Conservation (phyloP, 2,888 invertebrate genomes). For the Troides helena region DNA sequence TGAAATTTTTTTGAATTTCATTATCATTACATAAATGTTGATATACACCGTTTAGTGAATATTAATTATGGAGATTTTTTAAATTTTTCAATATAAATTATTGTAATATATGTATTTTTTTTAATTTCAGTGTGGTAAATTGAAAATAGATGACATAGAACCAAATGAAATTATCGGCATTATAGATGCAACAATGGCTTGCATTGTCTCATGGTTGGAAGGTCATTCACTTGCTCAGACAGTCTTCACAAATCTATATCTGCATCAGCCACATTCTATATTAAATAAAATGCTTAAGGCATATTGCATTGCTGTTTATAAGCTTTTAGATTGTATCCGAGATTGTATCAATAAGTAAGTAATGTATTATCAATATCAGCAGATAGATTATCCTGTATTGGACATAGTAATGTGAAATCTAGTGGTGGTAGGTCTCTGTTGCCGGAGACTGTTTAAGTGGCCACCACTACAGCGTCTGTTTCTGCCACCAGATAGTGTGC, state of each 20-base stretch:
- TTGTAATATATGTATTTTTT: neutral
- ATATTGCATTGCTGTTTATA: conserved; percentile 92
- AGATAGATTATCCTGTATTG: too few relatives aligned
- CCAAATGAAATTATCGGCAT: conserved; percentile 93
- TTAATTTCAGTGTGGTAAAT: conserved; percentile 82
- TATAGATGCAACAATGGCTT: conserved; percentile 95
- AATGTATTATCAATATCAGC: neutral
- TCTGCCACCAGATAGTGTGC: too few relatives aligned
- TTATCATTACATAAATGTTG: too few relatives aligned
- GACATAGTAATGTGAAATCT: too few relatives aligned
- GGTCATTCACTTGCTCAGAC: conserved; percentile 98
- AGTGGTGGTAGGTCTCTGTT: too few relatives aligned
- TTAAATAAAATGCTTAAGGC: conserved; percentile 90
- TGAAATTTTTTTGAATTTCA: too few relatives aligned
- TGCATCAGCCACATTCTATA: conserved; percentile 93
- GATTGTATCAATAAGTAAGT: conserved; percentile 92
- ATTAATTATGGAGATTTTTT: too few relatives aligned
- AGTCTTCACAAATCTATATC: conserved; percentile 96
- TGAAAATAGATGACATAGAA: conserved; percentile 88
- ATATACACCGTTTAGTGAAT: too few relatives aligned
- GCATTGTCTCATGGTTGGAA: conserved; percentile 98
- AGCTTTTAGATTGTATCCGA: conserved; percentile 92
- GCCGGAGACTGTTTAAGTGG: too few relatives aligned
- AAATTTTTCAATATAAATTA: too few relatives aligned
- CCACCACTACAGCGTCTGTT: too few relatives aligned